Evolutionary conservation across 2,113 vertebrate genomes (phyloP).

Genomic region (Eublepharis macularius): DNA sequence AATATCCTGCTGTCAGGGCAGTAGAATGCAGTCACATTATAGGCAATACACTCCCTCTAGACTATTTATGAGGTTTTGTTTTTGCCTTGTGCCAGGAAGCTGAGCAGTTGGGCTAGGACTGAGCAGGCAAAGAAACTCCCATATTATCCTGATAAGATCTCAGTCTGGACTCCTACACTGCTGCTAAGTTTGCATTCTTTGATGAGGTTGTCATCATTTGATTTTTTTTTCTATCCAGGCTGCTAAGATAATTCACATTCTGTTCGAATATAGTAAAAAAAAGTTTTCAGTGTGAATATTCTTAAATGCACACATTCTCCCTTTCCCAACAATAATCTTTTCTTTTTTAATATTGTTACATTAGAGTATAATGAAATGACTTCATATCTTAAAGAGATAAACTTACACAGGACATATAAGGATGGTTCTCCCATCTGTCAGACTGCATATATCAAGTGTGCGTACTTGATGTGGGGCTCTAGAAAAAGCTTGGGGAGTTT

Average conservation of each 20-base stretch:
- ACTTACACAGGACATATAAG: too few species aligned
- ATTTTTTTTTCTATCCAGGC: neutral
- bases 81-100: slow-evolving; percentile 56
- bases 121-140: slow-evolving; percentile 53
- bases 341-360: neutral
- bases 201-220: neutral
- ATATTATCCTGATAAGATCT: slow-evolving; percentile 56
- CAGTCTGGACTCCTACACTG: slow-evolving; percentile 23
- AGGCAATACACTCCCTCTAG: slow-evolving; percentile 61
- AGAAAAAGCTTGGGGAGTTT: too few species aligned
- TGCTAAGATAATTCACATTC: neutral
- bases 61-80: slow-evolving; percentile 64
- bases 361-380: neutral
- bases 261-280: neutral
- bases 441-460: too few species aligned
- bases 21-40: slow-evolving; percentile 55
- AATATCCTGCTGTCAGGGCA: slow-evolving; percentile 64
- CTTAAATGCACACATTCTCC: neutral
- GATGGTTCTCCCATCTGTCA: too few species aligned
- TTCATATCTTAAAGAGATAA: too few species aligned
- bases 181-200: neutral
- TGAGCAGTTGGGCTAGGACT: slow-evolving; percentile 60
- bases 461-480: too few species aligned
- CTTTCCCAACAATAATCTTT: neutral
- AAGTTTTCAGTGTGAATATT: neutral